Conservation (phyloP, 1,140 invertebrate genomes). For the Varroa destructor region DNA sequence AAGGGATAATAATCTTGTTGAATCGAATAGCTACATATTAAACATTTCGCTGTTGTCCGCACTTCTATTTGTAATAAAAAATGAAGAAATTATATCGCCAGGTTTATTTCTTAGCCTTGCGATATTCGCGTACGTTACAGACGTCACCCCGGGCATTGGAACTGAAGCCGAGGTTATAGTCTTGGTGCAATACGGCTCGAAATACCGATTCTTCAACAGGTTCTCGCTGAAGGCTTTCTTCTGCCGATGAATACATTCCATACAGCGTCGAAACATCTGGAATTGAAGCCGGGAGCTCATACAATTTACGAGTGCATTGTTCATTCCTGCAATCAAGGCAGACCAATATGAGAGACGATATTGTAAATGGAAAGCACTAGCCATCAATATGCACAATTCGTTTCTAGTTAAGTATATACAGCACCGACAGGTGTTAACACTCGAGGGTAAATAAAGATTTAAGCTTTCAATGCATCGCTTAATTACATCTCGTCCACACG, state of each 20-base stretch:
- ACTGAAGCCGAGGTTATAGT: constrained; percentile 23
- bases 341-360: not conserved
- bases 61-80: too few species aligned
- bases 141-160: constrained; percentile 7
- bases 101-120: not conserved
- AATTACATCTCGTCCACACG: too few species aligned
- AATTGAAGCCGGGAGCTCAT: constrained; percentile 22
- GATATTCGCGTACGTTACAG: constrained; percentile 14
- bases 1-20: too few species aligned
- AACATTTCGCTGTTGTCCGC: too few species aligned
- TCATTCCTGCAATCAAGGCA: not conserved
- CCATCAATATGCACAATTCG: too few species aligned
- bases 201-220: constrained; percentile 17
- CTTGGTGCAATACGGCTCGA: constrained; percentile 10
- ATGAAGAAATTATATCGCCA: too few species aligned
- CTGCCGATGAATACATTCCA: constrained; percentile 19
- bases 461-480: too few species aligned
- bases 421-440: too few species aligned
- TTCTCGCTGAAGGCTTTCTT: constrained; percentile 12
- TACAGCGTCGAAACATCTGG: constrained; percentile 17
- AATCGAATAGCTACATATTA: too few species aligned
- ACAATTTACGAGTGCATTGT: constrained; percentile 15
- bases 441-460: too few species aligned
- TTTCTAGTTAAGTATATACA: too few species aligned
- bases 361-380: not conserved